These are phyloP conservation scores for Ailuropoda melanoleuca DNA, from an alignment of 2,113 vertebrate species.

Conservation along the genomic window DNA sequence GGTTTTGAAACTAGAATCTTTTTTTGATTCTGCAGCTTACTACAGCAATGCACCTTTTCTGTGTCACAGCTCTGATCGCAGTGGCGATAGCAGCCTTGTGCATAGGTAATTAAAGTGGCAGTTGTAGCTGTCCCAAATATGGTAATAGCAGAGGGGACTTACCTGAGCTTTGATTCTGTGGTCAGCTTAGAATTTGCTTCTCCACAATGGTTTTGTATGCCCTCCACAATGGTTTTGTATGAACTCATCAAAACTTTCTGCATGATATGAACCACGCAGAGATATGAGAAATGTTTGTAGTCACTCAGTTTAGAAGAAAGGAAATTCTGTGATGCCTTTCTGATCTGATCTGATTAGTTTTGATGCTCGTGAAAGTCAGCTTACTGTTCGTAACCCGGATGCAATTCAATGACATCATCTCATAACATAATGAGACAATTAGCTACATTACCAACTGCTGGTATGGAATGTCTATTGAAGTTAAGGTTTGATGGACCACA, in stretches of 20 bases:
- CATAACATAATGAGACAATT: background rate
- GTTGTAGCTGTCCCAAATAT: background rate
- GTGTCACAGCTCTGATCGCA: background rate
- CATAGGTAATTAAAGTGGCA: background rate
- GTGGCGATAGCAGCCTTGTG: background rate
- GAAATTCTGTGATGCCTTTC: background rate
- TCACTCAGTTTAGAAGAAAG: background rate
- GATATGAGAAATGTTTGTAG: background rate
- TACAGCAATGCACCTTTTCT: background rate
- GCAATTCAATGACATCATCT: background rate
- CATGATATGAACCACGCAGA: background rate
- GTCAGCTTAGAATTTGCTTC: background rate
- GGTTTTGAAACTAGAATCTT: background rate
- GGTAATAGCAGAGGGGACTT: background rate
- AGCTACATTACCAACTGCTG: background rate
- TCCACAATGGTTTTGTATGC: background rate
- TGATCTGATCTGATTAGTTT: background rate
- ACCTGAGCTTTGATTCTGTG: background rate
- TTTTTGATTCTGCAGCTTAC: background rate
- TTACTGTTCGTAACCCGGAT: background rate
- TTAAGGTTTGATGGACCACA: background rate
- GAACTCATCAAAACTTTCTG: background rate
- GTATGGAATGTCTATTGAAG: background rate
- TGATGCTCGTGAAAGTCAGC: background rate
- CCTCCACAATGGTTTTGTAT: background rate